A percentile compares a stretch with the other conserved stretches of the same genome.
Conservation (phyloP, 2,113 vertebrate genomes). For the Muscicapa adusta region DNA sequence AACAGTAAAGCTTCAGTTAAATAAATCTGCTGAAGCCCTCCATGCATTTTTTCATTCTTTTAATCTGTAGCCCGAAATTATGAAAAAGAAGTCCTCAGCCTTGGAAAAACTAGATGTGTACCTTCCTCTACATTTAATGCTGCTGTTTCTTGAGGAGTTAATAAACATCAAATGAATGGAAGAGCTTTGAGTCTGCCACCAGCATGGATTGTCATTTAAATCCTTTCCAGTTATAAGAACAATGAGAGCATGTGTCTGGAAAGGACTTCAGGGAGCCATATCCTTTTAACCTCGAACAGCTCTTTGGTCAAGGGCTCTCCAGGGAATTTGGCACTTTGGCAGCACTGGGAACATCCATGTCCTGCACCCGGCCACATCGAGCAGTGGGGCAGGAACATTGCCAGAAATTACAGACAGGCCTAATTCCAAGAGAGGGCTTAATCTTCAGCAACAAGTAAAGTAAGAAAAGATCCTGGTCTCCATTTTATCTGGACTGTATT, state of each 20-base stretch:
- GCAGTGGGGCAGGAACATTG: not conserved
- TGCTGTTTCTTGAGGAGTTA: not conserved
- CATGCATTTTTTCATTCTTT: not conserved
- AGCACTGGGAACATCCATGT: fast-evolving
- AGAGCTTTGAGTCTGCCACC: not conserved
- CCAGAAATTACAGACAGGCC: not conserved
- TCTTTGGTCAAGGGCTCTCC: not conserved
- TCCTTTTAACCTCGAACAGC: not conserved
- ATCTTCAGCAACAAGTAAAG: not conserved
- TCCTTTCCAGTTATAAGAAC: not conserved
- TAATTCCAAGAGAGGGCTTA: not conserved
- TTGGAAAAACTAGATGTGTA: not conserved
- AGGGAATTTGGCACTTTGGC: not conserved
- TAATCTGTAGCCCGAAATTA: not conserved
- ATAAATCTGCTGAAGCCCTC: not conserved
- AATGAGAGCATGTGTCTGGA: conserved; percentile 32
- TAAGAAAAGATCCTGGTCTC: not conserved
- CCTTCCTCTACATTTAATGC: not conserved
- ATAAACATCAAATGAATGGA: not conserved
- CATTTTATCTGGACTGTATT: not conserved
- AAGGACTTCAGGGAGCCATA: not conserved
- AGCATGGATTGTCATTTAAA: conserved; percentile 3
- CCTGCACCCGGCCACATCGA: fast-evolving
- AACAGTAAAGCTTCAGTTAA: not conserved
- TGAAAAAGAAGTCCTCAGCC: not conserved